Base-by-base conservation (phyloP, 2,888 invertebrate species). In the Cephus runcator region DNA sequence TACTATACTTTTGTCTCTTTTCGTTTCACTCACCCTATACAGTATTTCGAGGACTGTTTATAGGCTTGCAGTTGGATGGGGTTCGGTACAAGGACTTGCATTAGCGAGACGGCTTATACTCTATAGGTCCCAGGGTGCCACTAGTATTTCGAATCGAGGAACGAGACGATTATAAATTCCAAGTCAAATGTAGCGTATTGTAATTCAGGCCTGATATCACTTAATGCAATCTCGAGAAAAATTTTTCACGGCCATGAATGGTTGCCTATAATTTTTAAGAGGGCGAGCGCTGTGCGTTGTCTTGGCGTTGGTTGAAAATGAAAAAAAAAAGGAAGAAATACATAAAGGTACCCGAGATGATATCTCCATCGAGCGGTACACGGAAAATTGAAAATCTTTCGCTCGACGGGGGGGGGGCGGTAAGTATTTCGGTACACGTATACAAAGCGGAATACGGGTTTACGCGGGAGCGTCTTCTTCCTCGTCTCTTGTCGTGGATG, bases 121-220 rank as follows among this genome's bases (percentile, higher is more conserved):
- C 87, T 88, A 90, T 89, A 85, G 89, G 88, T 90, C 90, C 90
- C 90, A 83, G 85, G 90, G 88, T 87, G 87, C 81, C 82, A 87
- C 85, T 88, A 85, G 85, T 84, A 81, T 84, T 81, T 80, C 83
- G 85, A 82, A 84, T 86, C 83, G 82, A 34, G 81, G 69, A 73
- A n/a, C 79, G 71, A 78, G 84, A 85, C 87, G 88, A 91, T 91
- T 91, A 90, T 91, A 91, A 91, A 91, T 91, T 90, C 87, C 88
- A 81, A 88, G 87, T 88, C 90, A 91, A 91, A 91, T 90, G 90
- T 90, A 91, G 88, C 90, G 91, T 89, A 87, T 87, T 90, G 87
- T 89, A 88, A 89, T 89, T 90, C 86, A 84, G 82, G 80, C 81
- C 84, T 81, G 88, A 87, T 90, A 90, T 90, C 91, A 83, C 90